Percentiles rank a stretch among this genome's conserved stretches.
Evolutionary conservation across 2,888 invertebrate species (phyloP).

Genomic region (Perithous albicinctus): DNA sequence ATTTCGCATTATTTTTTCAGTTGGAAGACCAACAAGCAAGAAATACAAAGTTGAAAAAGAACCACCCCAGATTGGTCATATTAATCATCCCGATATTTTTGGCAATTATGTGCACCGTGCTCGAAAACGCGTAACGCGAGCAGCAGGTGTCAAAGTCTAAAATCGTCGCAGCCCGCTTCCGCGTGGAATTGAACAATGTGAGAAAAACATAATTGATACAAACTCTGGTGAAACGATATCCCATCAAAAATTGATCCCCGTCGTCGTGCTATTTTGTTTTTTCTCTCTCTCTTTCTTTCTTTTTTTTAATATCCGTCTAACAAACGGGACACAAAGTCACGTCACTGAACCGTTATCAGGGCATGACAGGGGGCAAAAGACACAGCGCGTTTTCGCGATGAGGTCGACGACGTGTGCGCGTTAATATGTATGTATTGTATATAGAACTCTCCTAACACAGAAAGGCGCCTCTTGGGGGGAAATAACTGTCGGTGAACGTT

Average conservation of each 20-base stretch:
- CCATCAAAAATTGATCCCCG: neutral
- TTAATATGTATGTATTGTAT: neutral
- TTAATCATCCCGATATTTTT: too few species aligned
- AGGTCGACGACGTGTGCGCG: constrained; percentile 44
- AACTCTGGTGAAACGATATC: neutral
- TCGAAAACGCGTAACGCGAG: constrained; percentile 22
- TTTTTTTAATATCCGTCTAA: neutral
- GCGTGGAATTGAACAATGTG: neutral
- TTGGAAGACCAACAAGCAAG: too few species aligned
- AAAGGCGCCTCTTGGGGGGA: neutral
- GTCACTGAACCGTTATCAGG: constrained; percentile 64
- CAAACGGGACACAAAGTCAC: constrained; percentile 48
- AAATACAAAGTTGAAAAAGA: too few species aligned
- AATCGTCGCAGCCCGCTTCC: constrained; percentile 12
- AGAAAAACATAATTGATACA: neutral
- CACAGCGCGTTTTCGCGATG: constrained; percentile 55
- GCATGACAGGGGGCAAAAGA: constrained; percentile 26
- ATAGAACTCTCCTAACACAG: neutral
- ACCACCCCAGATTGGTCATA: too few species aligned
- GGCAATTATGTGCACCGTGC: too few species aligned
- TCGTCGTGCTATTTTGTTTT: neutral
- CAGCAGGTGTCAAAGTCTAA: constrained; percentile 59
- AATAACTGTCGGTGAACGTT: constrained; percentile 6
- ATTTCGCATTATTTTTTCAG: too few species aligned
- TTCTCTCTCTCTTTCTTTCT: neutral